Evolutionary conservation across 2,113 vertebrate genomes (phyloP).

Genomic region (Channa argus): DNA sequence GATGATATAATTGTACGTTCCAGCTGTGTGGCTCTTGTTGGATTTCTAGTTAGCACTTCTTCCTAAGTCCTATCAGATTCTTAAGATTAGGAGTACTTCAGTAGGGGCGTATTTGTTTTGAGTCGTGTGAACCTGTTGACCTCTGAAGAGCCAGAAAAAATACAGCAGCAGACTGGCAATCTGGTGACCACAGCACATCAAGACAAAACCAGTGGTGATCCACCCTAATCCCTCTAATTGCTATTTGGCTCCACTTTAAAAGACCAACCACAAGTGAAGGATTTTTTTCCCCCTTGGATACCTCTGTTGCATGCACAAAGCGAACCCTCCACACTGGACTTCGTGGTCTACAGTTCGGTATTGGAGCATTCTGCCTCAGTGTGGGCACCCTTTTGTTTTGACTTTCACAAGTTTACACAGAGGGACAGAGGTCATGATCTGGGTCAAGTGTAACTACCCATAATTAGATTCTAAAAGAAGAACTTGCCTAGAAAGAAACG

Average conservation of each 20-base stretch:
- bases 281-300: constrained; percentile 38
- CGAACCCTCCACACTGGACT: constrained; percentile 49
- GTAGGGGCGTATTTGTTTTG: constrained; percentile 58
- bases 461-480: constrained; percentile 33
- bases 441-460: constrained; percentile 43
- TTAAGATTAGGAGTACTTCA: constrained; percentile 23
- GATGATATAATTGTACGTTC: constrained; percentile 71
- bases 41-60: constrained; percentile 72
- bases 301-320: constrained; percentile 52
- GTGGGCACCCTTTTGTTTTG: constrained; percentile 37
- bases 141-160: constrained; percentile 38
- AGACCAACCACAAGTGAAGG: constrained; percentile 55
- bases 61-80: constrained; percentile 47
- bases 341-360: constrained; percentile 45
- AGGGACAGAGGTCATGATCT: constrained; percentile 35
- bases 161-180: constrained; percentile 63
- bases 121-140: constrained; percentile 64
- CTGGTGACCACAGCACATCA: constrained; percentile 64
- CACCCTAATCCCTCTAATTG: constrained; percentile 68
- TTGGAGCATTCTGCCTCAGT: constrained; percentile 46
- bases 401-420: constrained; percentile 48
- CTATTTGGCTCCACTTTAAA: constrained; percentile 66
- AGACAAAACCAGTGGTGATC: constrained; percentile 70
- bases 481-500: background rate
- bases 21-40: constrained; percentile 54